Percentiles rank a stretch among this genome's conserved stretches.
Evolutionary conservation across 2,113 vertebrate genomes (phyloP).

Genomic region (Panurus biarmicus): DNA sequence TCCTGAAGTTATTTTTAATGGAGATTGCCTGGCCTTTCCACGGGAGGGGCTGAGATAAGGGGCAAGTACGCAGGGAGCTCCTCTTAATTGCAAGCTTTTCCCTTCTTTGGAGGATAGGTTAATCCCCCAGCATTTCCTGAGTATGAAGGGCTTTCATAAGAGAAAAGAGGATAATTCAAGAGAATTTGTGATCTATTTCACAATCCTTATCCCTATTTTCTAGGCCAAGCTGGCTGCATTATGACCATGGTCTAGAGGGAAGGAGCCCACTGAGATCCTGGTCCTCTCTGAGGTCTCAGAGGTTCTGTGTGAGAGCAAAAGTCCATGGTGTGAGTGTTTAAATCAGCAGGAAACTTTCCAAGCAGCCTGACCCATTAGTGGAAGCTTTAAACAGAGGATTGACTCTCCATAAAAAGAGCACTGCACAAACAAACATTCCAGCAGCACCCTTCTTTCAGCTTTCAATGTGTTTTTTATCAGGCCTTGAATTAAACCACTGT

Average conservation of each 20-base stretch:
- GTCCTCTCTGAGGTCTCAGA: not conserved
- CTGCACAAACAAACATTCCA: conserved; percentile 2
- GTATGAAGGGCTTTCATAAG: not conserved
- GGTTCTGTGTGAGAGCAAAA: not conserved
- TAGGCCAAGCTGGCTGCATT: not conserved
- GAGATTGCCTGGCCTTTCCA: not conserved
- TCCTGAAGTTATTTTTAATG: not conserved
- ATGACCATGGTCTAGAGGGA: not conserved
- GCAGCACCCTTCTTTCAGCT: not conserved
- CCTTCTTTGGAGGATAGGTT: not conserved
- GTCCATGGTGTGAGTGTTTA: not conserved
- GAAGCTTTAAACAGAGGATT: not conserved
- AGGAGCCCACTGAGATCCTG: not conserved
- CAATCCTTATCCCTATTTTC: not conserved
- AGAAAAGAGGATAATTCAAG: not conserved
- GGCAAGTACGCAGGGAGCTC: not conserved
- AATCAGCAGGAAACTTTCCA: not conserved
- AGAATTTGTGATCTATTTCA: not conserved
- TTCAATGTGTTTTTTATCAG: conserved; percentile 30
- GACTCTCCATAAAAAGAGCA: not conserved
- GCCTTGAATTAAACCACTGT: conserved; percentile 14
- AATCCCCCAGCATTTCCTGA: conserved; percentile 19
- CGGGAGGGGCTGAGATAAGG: not conserved
- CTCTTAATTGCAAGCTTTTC: not conserved
- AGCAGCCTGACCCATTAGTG: not conserved